These are phyloP conservation scores for Acromyrmex heyeri DNA, from an alignment of 1,140 invertebrate species.

Conservation along the genomic window DNA sequence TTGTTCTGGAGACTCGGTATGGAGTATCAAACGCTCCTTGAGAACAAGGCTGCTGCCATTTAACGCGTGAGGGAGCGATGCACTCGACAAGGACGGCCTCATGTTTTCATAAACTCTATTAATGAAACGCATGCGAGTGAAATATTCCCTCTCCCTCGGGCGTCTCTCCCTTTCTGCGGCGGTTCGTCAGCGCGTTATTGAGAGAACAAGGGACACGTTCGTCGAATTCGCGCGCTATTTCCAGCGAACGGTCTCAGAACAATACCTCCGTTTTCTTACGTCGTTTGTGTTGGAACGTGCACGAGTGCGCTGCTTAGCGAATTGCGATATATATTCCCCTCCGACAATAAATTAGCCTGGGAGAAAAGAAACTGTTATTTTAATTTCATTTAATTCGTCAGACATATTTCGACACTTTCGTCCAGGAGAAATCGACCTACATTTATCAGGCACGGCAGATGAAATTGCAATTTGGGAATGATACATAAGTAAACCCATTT, in stretches of 20 bases:
- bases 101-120: constrained; percentile 76
- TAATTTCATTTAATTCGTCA: constrained; percentile 30
- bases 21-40: constrained; percentile 28
- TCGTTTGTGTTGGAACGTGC: not conserved
- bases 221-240: constrained; percentile 58
- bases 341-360: constrained; percentile 10
- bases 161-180: not conserved
- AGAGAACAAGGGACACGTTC: constrained; percentile 33
- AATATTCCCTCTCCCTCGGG: not conserved
- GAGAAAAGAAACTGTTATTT: constrained; percentile 11
- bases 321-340: not conserved
- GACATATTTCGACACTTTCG: constrained; percentile 26
- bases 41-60: constrained; percentile 64
- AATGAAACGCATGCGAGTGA: constrained; percentile 72
- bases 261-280: constrained; percentile 22
- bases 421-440: constrained; percentile 14
- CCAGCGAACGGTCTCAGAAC: constrained; percentile 34
- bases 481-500: not conserved
- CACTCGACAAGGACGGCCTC: constrained; percentile 75
- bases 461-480: not conserved
- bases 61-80: constrained; percentile 71
- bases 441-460: not conserved
- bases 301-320: constrained; percentile 2
- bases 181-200: constrained; percentile 45
- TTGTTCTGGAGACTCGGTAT: constrained; percentile 10